Base-by-base conservation (phyloP, 2,888 invertebrate genomes). In the Capitulum mitella region DNA sequence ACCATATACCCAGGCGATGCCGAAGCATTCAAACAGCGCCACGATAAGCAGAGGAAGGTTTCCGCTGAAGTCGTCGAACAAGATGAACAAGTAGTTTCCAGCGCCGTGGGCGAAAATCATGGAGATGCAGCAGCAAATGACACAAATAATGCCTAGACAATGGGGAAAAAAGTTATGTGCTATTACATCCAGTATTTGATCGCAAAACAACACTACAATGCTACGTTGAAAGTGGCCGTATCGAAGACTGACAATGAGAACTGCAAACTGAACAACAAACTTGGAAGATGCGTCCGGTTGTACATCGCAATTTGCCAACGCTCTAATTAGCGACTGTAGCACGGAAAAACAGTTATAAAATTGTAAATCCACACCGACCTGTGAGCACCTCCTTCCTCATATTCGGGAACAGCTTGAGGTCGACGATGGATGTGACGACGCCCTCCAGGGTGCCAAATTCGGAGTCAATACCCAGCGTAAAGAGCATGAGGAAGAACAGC, bases 361-460 rank as follows among this genome's bases (percentile, higher is more conserved):
- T n/a, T n/a, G n/a, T n/a, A n/a, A n/a, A n/a, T 43, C 16, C 54
- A 58, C 8, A 84, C 83, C 88, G 89, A 84, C 94, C 94, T 5
- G 95, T 94, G 19, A 95, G 88, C 82, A 92, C 91, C 86, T 96
- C 95, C 87, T 96, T 97, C 80, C 94, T 90, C 79, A 97, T 86
- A 85, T 94, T 94, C 0, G 96, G 96, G 84, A 97, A 94, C 26
- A 97, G 86, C 84, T 97, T 96, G 91, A 97, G 92, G 84, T 98
- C 98, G 74, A 96, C 94, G 80, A 98, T 91, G 1, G 97, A 97
- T 0, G 97, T 97, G 78, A 97, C 94, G 29, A 97, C 96, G 8
- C 97, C 97, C 86, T 98, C 97, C 34, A 98, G 87, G 0, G 97
- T 97, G 0, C 97, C 97, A 84, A 98, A 97, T 85, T 97, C 97